These are phyloP conservation scores for Sebastes hubbsi DNA, from an alignment of 2,797 vertebrate genomes.

Conservation along the genomic window DNA sequence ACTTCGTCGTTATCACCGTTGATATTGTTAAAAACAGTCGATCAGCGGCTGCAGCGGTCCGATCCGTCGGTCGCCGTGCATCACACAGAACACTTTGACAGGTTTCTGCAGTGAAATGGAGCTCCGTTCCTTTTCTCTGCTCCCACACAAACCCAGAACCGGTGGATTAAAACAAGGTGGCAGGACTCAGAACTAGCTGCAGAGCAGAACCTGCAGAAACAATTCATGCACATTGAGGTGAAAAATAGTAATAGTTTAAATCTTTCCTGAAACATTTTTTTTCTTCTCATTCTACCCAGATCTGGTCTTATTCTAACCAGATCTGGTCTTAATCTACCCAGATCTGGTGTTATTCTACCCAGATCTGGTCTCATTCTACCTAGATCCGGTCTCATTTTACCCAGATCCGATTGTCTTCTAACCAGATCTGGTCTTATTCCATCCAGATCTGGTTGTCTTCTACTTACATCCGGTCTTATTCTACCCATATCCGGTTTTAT, in stretches of 20 bases:
- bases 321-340: accelerated
- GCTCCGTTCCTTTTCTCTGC: not conserved
- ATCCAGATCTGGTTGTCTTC: not conserved
- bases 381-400: not conserved
- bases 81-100: not conserved
- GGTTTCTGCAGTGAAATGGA: not conserved
- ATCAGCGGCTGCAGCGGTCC: not conserved
- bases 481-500: no score
- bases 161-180: not conserved
- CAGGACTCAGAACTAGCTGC: not conserved
- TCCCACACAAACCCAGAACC: slow-evolving; percentile 6
- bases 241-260: not conserved
- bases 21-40: not conserved
- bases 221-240: not conserved
- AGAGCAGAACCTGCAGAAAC: not conserved
- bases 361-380: not conserved
- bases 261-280: not conserved
- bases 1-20: slow-evolving; percentile 6
- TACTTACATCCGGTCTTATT: accelerated
- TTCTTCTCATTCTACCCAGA: not conserved
- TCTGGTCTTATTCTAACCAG: not conserved
- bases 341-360: accelerated
- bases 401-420: no score
- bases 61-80: not conserved
- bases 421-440: no score